These are phyloP conservation scores for Lonchura striata DNA, from an alignment of 2,113 vertebrate species.

Conservation along the genomic window DNA sequence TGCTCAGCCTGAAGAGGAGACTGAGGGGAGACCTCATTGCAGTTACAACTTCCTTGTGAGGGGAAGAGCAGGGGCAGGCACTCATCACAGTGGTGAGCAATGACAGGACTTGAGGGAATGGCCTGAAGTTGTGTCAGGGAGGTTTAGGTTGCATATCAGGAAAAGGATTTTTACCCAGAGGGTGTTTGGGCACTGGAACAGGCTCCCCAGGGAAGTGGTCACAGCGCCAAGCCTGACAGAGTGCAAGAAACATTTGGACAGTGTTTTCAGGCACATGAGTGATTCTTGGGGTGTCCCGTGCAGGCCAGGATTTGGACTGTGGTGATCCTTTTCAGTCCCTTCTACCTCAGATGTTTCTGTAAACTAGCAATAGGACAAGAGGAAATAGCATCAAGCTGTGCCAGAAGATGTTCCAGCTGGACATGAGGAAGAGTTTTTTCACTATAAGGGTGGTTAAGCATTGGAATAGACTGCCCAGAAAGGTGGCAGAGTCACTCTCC, in stretches of 20 bases:
- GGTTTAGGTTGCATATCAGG: neutral
- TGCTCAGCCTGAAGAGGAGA: neutral
- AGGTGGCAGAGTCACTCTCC: neutral
- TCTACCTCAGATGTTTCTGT: neutral
- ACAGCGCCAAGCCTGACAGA: neutral
- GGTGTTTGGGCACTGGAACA: accelerated
- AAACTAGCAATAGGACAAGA: neutral
- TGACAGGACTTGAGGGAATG: neutral
- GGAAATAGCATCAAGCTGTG: neutral
- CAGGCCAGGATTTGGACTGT: neutral
- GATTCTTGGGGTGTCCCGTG: neutral
- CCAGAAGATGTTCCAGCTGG: neutral
- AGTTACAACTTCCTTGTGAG: accelerated
- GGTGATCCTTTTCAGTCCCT: neutral
- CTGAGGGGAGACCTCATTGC: neutral
- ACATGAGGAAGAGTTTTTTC: neutral
- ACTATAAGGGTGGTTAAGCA: too few relatives aligned
- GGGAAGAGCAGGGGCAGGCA: neutral
- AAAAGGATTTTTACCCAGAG: neutral
- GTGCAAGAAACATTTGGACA: neutral
- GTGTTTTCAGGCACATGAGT: neutral
- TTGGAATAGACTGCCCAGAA: neutral
- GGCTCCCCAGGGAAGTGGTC: neutral
- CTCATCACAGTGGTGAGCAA: neutral
- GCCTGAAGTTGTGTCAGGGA: neutral